Evolutionary conservation across 2,888 invertebrate genomes (phyloP).

Genomic region (Eugnorisma glareosa): DNA sequence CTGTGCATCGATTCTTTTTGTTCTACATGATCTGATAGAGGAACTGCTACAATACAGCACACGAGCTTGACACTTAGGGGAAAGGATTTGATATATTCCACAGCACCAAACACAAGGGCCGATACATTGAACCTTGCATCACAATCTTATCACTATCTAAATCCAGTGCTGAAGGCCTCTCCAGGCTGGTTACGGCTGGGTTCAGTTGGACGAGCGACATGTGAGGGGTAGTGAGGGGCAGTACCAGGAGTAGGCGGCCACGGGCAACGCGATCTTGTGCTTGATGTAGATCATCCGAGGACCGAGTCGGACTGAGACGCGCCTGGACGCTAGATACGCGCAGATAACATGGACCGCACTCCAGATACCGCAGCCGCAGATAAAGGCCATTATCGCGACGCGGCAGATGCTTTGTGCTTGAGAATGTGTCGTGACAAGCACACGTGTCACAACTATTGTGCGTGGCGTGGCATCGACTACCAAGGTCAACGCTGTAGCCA

Average conservation of each 20-base stretch:
- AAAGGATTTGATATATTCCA: background rate
- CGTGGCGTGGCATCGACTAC: background rate
- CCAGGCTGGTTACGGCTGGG: background rate
- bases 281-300: slow-evolving; percentile 72
- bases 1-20: no score
- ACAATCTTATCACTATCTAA: slow-evolving; percentile 38
- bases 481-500: background rate
- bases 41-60: background rate
- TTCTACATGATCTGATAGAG: background rate
- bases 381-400: slow-evolving; percentile 49
- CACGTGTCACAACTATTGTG: slow-evolving; percentile 20
- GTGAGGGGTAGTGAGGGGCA: background rate
- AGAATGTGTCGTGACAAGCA: slow-evolving; percentile 8
- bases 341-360: slow-evolving; percentile 36
- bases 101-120: background rate
- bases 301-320: slow-evolving; percentile 36
- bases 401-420: slow-evolving; percentile 16
- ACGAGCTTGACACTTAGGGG: background rate
- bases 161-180: slow-evolving; percentile 4
- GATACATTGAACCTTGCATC: slow-evolving; percentile 29
- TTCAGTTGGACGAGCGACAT: no score
- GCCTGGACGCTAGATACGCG: slow-evolving; percentile 3
- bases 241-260: slow-evolving; percentile 77
- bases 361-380: slow-evolving; percentile 48
- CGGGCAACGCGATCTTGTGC: slow-evolving; percentile 76